Evolutionary conservation across 2,113 vertebrate species (phyloP), one percentile per base, ranked within the genome.

Genomic region (Alethe diademata): DNA sequence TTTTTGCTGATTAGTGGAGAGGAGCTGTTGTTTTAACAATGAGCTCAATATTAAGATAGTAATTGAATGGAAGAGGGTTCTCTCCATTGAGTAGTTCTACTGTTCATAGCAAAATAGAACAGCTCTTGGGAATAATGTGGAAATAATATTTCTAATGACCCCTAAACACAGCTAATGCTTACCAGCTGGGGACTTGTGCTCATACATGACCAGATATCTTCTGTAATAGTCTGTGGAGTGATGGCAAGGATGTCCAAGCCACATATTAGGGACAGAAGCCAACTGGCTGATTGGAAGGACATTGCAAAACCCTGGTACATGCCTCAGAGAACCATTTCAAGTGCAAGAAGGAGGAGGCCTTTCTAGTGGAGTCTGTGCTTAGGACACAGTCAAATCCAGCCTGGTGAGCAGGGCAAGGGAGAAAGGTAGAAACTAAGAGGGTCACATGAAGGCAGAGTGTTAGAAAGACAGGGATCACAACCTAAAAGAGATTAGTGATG

Each of bases 131-230:
- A 81, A 16, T 33, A 54, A 22, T 3, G 5, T 62, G 12, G 2
- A 8, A 48, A 8, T 24, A 58, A 16, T 29, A 45, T 38, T 90
- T 82, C 4, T 76, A 25, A 57, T 20, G 6, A 24, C 0, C 11
- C 54, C 4, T 42, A 43, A 81, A 40, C 1, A 16, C 7, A 8
- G 8, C 62, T 29, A 18, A n/a, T 24, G 14, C 15, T 71, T n/a
- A 19, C 5, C 2, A 12, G 8, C 0, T 29, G 7, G 19, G 17
- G 17, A 15, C 3, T 23, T 38, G 3, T 78, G 42, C 29, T 65
- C 4, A 6, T 36, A 8, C 4, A 22, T 31, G 10, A 72, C 4
- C 28, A 65, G 40, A 2, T 33, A 18, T 8, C 7, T 71, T 71
- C 17, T 78, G 42, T 43, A 24, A 16, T 11, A 18, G 5, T 43